These are phyloP conservation scores for Astreopora myriophthalma DNA, from an alignment of 64 coral and sea anemone species.

Conservation along the genomic window DNA sequence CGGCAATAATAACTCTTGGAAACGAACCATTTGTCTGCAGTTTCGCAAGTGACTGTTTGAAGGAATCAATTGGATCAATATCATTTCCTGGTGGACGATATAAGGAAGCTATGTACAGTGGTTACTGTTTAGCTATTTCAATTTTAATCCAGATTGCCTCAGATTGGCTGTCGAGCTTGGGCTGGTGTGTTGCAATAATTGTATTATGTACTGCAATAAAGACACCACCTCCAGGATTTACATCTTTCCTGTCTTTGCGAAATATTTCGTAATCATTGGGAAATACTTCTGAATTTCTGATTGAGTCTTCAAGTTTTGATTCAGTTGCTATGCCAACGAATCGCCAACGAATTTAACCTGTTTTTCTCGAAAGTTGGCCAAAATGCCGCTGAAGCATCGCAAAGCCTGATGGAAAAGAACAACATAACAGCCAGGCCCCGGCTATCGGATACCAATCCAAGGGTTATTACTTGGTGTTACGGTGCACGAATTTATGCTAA, in stretches of 20 bases:
- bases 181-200: slow-evolving; percentile 69
- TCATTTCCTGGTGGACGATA: slow-evolving; percentile 65
- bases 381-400: too few relatives aligned
- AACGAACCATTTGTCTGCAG: slow-evolving; percentile 55
- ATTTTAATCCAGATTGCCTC: slow-evolving; percentile 68
- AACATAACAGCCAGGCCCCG: too few relatives aligned
- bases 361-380: too few relatives aligned
- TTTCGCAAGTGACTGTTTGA: slow-evolving; percentile 38
- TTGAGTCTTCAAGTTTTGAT: slow-evolving; percentile 44
- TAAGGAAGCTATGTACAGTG: slow-evolving; percentile 63
- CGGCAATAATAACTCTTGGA: slow-evolving; percentile 55
- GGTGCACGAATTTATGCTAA: too few relatives aligned
- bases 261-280: slow-evolving; percentile 66
- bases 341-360: background rate
- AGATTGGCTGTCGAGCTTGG: slow-evolving; percentile 35
- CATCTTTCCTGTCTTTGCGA: slow-evolving; percentile 70
- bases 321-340: background rate
- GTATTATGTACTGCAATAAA: slow-evolving; percentile 72
- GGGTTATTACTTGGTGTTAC: too few relatives aligned
- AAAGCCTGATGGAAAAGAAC: too few relatives aligned
- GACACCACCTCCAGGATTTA: slow-evolving; percentile 71
- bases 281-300: slow-evolving; percentile 63
- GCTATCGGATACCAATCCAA: too few relatives aligned
- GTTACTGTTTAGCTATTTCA: slow-evolving; percentile 63
- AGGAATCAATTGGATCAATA: slow-evolving; percentile 30